Base-by-base conservation (phyloP, 2,797 vertebrate genomes). In the Characodon lateralis region DNA sequence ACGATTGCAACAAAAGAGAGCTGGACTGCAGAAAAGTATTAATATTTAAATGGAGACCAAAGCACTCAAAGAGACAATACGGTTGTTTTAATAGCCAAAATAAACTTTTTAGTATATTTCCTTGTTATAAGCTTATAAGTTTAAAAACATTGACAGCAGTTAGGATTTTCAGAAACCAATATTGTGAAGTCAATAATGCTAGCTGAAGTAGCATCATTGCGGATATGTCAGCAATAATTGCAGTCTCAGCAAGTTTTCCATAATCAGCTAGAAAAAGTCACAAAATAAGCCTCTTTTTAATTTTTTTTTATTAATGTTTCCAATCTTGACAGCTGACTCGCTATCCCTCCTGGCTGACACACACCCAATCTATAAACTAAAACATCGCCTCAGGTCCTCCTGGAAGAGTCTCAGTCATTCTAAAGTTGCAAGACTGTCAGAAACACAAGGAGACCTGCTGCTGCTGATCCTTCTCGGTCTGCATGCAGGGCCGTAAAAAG, bases 401-500 rank as follows among this genome's bases (percentile, higher is more conserved):
- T 35, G 50, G 16, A 35, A 51, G 28, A 71, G 50, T 53, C 28
- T 24, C 24, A 48, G 68, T 70, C 68, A 26, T 48, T 35, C 70
- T 1, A 39, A 53, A 12, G 48, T 68, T 80, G 9, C 51, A 63
- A 72, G 22, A 28, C 68, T 53, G 41, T 73, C 80, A 71, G 68
- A 5, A 73, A 50, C 18, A 82, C 75, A 77, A 43, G 58, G 51
- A 74, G 10, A 3, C 68, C 14, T 65, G 46, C 14, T 26, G 41
- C 56, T 73, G 16, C 28, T 58, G 16, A n/a, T n/a, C n/a, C 51
- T 84, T 80, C 80, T 78, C 28, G 7, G 5, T 18, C 59, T 1
- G 6, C 28, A 63, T 18, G 18, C 5, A 28, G 16, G 16, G 6
- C 28, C 31, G 6, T 61, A 14, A 31, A 63, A 6, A 5, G 2